phyloP scores from a whole-genome alignment of 2,113 vertebrate genomes.

The Ptychochromis oligacanthus region DNA sequence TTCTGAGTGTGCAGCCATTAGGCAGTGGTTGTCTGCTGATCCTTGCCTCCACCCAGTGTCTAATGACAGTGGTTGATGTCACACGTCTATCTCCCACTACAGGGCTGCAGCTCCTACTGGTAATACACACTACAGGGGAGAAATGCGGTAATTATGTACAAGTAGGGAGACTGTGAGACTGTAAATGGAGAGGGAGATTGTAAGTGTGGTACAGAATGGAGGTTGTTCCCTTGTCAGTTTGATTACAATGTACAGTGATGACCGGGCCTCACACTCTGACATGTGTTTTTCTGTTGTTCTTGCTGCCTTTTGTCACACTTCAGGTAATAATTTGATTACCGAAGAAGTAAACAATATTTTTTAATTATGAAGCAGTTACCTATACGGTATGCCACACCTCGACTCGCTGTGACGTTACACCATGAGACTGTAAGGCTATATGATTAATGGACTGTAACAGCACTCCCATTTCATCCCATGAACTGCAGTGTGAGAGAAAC shows the following conservation, averaged over 20 bases:
- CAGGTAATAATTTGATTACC: slow-evolving; percentile 9
- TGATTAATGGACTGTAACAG: slow-evolving; percentile 57
- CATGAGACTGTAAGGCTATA: neutral
- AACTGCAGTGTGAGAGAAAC: slow-evolving; percentile 59
- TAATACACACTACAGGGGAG: slow-evolving; percentile 33
- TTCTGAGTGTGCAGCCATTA: slow-evolving; percentile 54
- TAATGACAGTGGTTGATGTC: slow-evolving; percentile 64
- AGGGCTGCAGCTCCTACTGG: slow-evolving; percentile 16
- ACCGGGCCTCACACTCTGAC: slow-evolving; percentile 4
- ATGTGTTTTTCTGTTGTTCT: slow-evolving; percentile 16
- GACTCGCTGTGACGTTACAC: neutral
- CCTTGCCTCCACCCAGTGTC: slow-evolving; percentile 60
- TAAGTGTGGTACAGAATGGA: slow-evolving; percentile 22
- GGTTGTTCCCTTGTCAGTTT: slow-evolving; percentile 50
- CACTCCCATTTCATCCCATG: slow-evolving; percentile 12
- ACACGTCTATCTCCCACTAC: slow-evolving; percentile 34
- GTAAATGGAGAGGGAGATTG: slow-evolving; percentile 18
- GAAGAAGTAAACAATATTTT: neutral
- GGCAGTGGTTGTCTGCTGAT: slow-evolving; percentile 59
- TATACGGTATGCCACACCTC: neutral
- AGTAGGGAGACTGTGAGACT: slow-evolving; percentile 49
- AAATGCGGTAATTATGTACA: slow-evolving; percentile 58
- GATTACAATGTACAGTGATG: slow-evolving; percentile 31
- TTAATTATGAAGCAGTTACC: neutral
- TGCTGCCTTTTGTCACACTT: slow-evolving; percentile 11